A percentile compares a stretch with the other conserved stretches of the same genome.
Conservation (phyloP, 2,797 vertebrate genomes). For the Neosilurus hyrtlii region DNA sequence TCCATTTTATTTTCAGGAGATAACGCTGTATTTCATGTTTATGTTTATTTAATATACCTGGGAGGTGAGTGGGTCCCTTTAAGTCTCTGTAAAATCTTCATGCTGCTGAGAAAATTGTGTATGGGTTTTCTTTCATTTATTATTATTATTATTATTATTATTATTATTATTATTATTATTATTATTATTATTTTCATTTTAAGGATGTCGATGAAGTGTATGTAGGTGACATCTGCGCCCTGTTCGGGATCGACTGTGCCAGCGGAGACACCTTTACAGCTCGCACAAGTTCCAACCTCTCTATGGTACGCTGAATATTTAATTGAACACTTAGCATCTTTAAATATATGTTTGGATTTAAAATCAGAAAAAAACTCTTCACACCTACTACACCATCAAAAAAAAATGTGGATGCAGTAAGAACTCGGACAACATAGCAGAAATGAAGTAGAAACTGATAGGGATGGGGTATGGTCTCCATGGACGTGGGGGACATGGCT, state of each 20-base stretch:
- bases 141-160: too few species aligned
- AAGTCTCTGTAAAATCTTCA: neutral
- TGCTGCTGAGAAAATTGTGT: neutral
- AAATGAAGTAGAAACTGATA: too few species aligned
- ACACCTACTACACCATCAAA: too few species aligned
- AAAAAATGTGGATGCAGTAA: too few species aligned
- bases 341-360: neutral
- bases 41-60: too few species aligned
- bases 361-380: neutral
- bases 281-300: slow-evolving; percentile 76
- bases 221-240: slow-evolving; percentile 92
- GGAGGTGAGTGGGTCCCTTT: neutral
- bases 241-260: slow-evolving; percentile 96
- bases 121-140: neutral
- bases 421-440: too few species aligned
- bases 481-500: too few species aligned
- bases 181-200: neutral
- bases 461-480: too few species aligned
- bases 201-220: slow-evolving; percentile 91
- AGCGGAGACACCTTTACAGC: slow-evolving; percentile 94
- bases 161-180: too few species aligned
- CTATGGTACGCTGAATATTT: slow-evolving; percentile 78
- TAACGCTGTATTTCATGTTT: too few species aligned
- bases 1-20: too few species aligned
- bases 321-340: neutral